A percentile compares a stretch with the other conserved stretches of the same genome.
Evolutionary conservation across 2,113 vertebrate genomes (phyloP).

Genomic region (Myrmecophaga tridactyla): DNA sequence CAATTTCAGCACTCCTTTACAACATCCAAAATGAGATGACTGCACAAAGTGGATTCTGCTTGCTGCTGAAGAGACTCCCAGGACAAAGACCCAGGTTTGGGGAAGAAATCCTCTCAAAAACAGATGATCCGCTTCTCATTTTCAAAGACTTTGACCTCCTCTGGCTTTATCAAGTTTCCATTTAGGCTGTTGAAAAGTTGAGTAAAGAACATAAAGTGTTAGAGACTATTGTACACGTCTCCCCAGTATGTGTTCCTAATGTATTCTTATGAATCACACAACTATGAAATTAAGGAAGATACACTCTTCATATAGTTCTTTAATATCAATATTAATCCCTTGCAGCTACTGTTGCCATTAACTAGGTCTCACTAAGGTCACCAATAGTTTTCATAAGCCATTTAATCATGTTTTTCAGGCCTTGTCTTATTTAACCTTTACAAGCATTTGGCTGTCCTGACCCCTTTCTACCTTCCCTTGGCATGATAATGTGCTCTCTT

Average conservation of each 20-base stretch:
- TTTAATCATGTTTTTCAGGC: neutral
- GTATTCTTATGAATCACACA: neutral
- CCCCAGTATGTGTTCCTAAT: rapidly evolving
- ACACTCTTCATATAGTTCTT: rapidly evolving
- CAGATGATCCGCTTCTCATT: constrained; percentile 81
- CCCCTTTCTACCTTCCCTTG: neutral
- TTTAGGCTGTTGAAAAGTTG: constrained; percentile 78
- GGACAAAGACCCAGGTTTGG: rapidly evolving
- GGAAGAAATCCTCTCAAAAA: constrained; percentile 72
- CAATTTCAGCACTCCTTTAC: neutral
- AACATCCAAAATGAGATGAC: too few relatives aligned
- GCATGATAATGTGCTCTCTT: neutral
- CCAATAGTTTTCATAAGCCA: neutral
- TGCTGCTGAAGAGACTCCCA: rapidly evolving
- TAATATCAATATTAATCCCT: neutral
- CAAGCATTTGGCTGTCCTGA: neutral
- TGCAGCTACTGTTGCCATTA: neutral
- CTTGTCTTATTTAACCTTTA: neutral
- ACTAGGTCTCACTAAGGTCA: neutral
- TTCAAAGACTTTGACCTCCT: constrained; percentile 83
- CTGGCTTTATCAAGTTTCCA: constrained; percentile 81
- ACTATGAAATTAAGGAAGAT: neutral
- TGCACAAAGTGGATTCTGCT: rapidly evolving
- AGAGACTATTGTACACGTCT: rapidly evolving
- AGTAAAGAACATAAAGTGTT: neutral